Percentiles rank a stretch among this genome's conserved stretches.
Conservation (phyloP, 2,797 vertebrate species). For the Remorina albescens region DNA sequence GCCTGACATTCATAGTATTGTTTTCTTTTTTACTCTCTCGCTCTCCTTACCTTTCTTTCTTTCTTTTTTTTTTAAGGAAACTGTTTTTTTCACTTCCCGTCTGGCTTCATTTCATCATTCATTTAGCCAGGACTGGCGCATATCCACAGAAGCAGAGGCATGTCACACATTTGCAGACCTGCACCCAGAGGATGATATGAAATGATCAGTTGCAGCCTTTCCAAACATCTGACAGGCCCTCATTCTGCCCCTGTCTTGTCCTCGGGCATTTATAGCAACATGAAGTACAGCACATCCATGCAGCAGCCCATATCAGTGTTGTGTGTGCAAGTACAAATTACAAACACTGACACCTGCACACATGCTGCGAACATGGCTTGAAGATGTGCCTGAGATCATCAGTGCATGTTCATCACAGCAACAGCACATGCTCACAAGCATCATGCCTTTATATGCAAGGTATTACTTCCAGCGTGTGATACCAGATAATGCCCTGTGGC, state of each 20-base stretch:
- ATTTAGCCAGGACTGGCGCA: constrained; percentile 58
- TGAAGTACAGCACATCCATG: constrained; percentile 7
- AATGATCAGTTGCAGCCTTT: constrained; percentile 58
- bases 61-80: constrained; percentile 37
- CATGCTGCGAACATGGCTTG: constrained; percentile 7
- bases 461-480: constrained; percentile 29
- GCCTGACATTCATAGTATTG: constrained; percentile 63
- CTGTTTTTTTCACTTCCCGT: constrained; percentile 68
- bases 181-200: constrained; percentile 56
- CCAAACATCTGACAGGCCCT: constrained; percentile 51
- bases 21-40: background rate
- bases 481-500: constrained; percentile 46
- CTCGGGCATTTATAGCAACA: constrained; percentile 8
- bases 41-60: too few relatives aligned
- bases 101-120: constrained; percentile 72
- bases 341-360: constrained; percentile 9
- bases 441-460: constrained; percentile 34
- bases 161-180: constrained; percentile 61
- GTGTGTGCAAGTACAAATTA: constrained; percentile 31
- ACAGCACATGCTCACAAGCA: background rate
- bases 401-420: too few relatives aligned
- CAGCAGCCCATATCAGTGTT: background rate
- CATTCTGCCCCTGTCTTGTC: constrained; percentile 40
- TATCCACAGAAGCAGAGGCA: constrained; percentile 53
- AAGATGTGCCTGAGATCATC: constrained; percentile 16